phyloP scores from a whole-genome alignment of 2,797 vertebrate genomes.

The Parauchenoglanis punctatus region DNA sequence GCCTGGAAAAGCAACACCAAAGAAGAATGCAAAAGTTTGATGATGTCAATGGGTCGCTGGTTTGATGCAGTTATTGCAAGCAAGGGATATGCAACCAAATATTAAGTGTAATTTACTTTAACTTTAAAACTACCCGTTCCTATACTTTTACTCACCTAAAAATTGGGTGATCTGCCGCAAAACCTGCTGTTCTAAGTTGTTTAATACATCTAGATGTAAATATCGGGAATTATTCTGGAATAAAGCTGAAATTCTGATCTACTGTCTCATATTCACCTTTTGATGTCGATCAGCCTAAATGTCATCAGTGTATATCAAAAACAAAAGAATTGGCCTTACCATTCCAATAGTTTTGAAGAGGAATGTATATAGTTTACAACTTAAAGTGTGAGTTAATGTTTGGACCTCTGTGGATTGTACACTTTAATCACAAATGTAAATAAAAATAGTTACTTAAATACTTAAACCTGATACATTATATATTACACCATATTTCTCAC shows the following conservation, averaged over 20 bases:
- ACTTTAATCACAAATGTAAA: neutral
- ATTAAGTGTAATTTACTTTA: neutral
- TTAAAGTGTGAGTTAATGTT: neutral
- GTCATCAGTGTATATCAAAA: neutral
- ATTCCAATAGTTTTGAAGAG: neutral
- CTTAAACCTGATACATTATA: slow-evolving; percentile 30
- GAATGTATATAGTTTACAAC: neutral
- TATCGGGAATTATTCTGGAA: neutral
- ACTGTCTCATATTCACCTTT: neutral
- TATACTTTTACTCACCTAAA: neutral
- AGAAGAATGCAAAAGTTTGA: too few relatives aligned
- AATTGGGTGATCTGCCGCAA: neutral
- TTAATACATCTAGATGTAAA: neutral
- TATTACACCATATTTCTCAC: slow-evolving; percentile 19
- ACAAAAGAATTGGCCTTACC: neutral
- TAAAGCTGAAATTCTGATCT: neutral
- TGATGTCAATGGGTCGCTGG: neutral
- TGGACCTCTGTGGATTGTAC: neutral
- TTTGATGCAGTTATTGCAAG: neutral
- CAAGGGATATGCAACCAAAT: too few relatives aligned
- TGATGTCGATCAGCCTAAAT: neutral
- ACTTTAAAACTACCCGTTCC: neutral
- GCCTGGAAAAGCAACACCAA: too few relatives aligned
- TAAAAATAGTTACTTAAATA: neutral
- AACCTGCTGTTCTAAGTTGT: neutral